These are phyloP conservation scores for Sebastes diaconus DNA, from an alignment of 2,797 vertebrate species.

Conservation along the genomic window DNA sequence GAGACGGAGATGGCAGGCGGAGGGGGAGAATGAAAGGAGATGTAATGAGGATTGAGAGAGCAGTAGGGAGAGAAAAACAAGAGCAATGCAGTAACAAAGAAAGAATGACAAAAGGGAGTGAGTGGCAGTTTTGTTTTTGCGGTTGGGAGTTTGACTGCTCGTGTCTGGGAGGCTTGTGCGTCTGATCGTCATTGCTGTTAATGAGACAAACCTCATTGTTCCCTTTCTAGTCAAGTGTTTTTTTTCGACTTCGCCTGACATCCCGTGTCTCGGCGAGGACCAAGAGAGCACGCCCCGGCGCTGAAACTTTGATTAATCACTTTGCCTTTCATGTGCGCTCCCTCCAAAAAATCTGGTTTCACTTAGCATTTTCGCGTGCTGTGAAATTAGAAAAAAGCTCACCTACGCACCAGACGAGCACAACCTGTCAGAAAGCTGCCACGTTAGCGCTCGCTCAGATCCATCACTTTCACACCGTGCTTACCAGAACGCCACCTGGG, in stretches of 20 bases:
- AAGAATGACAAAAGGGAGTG: slow-evolving; percentile 9
- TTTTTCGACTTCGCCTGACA: slow-evolving; percentile 9
- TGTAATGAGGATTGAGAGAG: slow-evolving; percentile 22
- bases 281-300: background rate
- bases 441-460: slow-evolving; percentile 40
- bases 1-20: slow-evolving; percentile 18
- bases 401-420: slow-evolving; percentile 74
- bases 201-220: slow-evolving; percentile 52
- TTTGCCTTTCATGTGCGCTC: slow-evolving; percentile 21
- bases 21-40: slow-evolving; percentile 8
- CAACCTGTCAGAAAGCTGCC: slow-evolving; percentile 62
- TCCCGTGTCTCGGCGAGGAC: background rate
- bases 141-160: slow-evolving; percentile 30
- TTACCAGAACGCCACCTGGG: slow-evolving; percentile 75
- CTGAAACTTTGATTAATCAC: slow-evolving; percentile 38
- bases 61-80: background rate
- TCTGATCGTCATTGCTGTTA: slow-evolving; percentile 53
- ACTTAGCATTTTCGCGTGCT: background rate
- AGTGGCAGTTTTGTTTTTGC: background rate
- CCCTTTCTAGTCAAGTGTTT: slow-evolving; percentile 20
- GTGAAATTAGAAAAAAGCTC: slow-evolving; percentile 39
- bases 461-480: slow-evolving; percentile 61
- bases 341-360: slow-evolving; percentile 39
- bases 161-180: slow-evolving; percentile 25
- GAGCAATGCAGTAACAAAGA: slow-evolving; percentile 13